Conservation (phyloP, 1,140 invertebrate species). For the Pteromalus puparum region DNA sequence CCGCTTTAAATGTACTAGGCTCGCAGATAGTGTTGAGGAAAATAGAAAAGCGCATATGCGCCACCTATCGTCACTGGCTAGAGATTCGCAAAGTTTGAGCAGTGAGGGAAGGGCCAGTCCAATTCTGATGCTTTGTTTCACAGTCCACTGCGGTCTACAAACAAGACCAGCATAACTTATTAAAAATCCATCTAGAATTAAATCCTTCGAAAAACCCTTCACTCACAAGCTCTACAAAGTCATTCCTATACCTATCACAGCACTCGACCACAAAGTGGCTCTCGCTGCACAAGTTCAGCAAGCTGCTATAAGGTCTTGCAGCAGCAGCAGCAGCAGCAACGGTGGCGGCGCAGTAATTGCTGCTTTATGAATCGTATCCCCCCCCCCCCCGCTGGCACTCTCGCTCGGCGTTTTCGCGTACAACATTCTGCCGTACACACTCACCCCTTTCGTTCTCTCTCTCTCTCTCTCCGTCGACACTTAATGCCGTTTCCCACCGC, state of each 20-base stretch:
- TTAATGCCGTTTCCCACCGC: constrained; percentile 69
- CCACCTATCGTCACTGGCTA: too few species aligned
- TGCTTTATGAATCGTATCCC: constrained; percentile 74
- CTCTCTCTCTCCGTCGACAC: constrained; percentile 54
- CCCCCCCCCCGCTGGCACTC: constrained; percentile 56
- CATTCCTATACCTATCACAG: neutral
- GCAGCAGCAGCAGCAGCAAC: constrained; percentile 49
- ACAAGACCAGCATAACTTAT: too few species aligned
- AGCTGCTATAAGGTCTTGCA: constrained; percentile 46
- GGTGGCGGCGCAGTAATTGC: constrained; percentile 68
- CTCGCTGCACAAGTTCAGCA: neutral
- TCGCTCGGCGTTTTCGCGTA: constrained; percentile 43
- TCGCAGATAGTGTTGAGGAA: too few species aligned
- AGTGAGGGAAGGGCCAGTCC: too few species aligned
- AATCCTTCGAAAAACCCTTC: constrained; percentile 14
- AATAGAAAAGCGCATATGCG: too few species aligned
- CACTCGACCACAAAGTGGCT: neutral
- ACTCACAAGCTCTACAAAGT: neutral
- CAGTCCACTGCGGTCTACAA: too few species aligned
- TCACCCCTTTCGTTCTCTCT: constrained; percentile 62
- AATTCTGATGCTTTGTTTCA: too few species aligned
- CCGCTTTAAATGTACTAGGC: too few species aligned
- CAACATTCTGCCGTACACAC: constrained; percentile 65
- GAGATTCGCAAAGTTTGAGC: too few species aligned
- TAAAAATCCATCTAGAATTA: too few species aligned